A percentile compares a stretch with the other conserved stretches of the same genome.
These are phyloP conservation scores for Hirtodrosophila alboralis DNA, from an alignment of 2,888 invertebrate species.

Conservation along the genomic window DNA sequence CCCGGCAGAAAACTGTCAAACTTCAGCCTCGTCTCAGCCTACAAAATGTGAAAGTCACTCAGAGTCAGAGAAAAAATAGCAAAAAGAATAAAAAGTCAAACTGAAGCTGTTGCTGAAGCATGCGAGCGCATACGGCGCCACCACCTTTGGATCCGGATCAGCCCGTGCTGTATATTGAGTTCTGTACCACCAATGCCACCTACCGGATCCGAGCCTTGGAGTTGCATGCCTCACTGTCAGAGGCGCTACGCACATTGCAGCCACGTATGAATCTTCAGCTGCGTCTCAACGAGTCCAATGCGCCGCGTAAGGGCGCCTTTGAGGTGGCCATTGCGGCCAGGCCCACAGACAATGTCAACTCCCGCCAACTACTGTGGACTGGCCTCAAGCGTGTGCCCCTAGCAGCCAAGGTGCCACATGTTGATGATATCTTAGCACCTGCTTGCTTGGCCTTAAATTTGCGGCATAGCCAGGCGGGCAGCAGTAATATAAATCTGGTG, in stretches of 20 bases:
- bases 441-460: conserved; percentile 50
- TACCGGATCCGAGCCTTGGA: conserved; percentile 62
- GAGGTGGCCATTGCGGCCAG: conserved; percentile 62
- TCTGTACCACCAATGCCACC: conserved; percentile 57
- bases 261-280: conserved; percentile 57
- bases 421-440: conserved; percentile 61
- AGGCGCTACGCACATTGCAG: conserved; percentile 56
- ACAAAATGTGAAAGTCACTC: conserved; percentile 17
- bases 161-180: conserved; percentile 76
- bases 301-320: conserved; percentile 69
- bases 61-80: no score
- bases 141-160: conserved; percentile 49
- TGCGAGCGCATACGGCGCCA: neutral
- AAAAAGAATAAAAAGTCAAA: conserved; percentile 6
- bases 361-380: conserved; percentile 64
- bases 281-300: conserved; percentile 59
- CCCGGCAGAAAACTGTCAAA: conserved; percentile 54
- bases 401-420: conserved; percentile 69
- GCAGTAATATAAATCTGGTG: conserved; percentile 32
- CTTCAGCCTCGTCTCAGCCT: conserved; percentile 12
- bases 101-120: conserved; percentile 7
- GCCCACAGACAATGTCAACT: conserved; percentile 35
- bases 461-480: conserved; percentile 35
- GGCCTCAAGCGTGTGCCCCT: conserved; percentile 58
- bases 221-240: conserved; percentile 61